Conservation (phyloP, 2,888 invertebrate genomes). For the Lycocerus yunnanus region DNA sequence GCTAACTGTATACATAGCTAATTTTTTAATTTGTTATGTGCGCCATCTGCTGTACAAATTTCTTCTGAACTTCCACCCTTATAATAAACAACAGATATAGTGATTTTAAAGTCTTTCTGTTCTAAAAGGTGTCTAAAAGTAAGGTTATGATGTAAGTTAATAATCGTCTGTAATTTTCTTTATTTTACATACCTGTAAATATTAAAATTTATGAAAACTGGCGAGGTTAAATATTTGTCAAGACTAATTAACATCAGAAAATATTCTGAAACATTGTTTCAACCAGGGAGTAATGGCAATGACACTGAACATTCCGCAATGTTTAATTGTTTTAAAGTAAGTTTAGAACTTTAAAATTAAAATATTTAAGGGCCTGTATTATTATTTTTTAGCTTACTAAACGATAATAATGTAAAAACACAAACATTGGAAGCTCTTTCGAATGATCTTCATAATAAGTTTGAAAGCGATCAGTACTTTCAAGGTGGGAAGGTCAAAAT, state of each 20-base stretch:
- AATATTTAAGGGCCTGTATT: slow-evolving; percentile 18
- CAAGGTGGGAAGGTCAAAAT: slow-evolving; percentile 61
- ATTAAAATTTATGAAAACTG: neutral
- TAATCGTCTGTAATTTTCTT: neutral
- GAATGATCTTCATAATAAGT: slow-evolving; percentile 76
- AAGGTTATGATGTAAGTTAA: neutral
- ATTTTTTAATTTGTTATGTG: too few relatives aligned
- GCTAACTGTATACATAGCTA: too few relatives aligned
- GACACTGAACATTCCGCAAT: slow-evolving; percentile 59
- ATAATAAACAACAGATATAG: too few relatives aligned
- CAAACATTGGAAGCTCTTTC: slow-evolving; percentile 78
- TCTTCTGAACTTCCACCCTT: too few relatives aligned
- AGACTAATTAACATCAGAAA: neutral
- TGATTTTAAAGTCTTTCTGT: too few relatives aligned
- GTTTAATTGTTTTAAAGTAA: slow-evolving; percentile 58
- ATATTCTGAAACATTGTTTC: neutral
- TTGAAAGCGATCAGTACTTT: slow-evolving; percentile 77
- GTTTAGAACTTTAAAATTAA: slow-evolving; percentile 8
- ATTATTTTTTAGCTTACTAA: slow-evolving; percentile 66
- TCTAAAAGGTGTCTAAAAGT: too few relatives aligned
- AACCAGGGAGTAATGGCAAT: slow-evolving; percentile 41
- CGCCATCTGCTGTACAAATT: too few relatives aligned
- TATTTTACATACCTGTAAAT: neutral
- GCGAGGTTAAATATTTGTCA: neutral
- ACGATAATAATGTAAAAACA: slow-evolving; percentile 73